Evolutionary conservation across 23 tunicate species (phyloP).

Genomic region (Botrylloides violaceus): DNA sequence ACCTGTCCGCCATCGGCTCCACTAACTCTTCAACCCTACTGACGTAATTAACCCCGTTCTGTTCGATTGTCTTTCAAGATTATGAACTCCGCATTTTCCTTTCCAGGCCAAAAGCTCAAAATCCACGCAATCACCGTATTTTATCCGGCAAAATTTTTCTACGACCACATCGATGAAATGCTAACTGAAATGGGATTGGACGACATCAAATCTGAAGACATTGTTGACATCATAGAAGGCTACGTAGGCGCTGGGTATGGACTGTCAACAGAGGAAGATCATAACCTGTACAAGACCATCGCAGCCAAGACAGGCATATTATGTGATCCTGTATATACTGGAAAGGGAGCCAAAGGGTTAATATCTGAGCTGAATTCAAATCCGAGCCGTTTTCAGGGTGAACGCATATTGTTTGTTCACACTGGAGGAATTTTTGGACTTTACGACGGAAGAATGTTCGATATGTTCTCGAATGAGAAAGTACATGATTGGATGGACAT

Average conservation of each 20-base stretch:
- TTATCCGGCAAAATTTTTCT: conserved; percentile 60
- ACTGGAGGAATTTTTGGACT: conserved; percentile 66
- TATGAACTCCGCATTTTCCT: too few species aligned
- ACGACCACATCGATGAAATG: conserved; percentile 75
- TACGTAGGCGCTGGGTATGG: conserved; percentile 97
- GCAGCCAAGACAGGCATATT: conserved; percentile 62
- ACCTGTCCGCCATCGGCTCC: too few species aligned
- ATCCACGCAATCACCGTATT: conserved; percentile 83
- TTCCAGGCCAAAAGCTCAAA: conserved; percentile 18
- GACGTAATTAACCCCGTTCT: not conserved
- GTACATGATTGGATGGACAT: conserved; percentile 23
- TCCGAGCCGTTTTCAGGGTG: conserved; percentile 66
- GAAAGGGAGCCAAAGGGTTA: conserved; percentile 78
- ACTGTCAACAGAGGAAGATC: conserved; percentile 44
- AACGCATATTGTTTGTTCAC: conserved; percentile 65
- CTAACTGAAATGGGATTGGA: conserved; percentile 29
- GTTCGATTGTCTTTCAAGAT: too few species aligned
- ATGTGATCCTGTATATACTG: conserved; percentile 92
- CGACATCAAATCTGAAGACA: conserved; percentile 39
- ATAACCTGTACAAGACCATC: conserved; percentile 30
- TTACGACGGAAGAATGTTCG: conserved; percentile 34
- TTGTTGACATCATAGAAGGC: conserved; percentile 92
- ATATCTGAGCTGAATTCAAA: conserved; percentile 48
- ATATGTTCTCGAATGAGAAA: not conserved
- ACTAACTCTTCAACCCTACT: too few species aligned